Percentiles rank a stretch among this genome's conserved stretches.
Evolutionary conservation across 2,888 invertebrate species (phyloP).

Genomic region (Acanthoscelides obtectus): DNA sequence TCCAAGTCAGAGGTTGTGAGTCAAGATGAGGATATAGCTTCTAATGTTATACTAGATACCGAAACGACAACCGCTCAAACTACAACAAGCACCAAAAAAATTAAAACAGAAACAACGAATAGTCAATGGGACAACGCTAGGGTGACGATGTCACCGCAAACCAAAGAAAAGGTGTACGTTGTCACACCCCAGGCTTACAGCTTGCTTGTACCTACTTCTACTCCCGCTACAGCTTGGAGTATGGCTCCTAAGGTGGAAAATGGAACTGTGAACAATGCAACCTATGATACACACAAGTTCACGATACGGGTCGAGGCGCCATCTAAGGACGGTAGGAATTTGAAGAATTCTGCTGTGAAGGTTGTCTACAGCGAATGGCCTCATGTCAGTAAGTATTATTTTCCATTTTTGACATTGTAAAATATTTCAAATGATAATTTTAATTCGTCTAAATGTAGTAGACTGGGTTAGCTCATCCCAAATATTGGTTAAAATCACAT

Average conservation of each 20-base stretch:
- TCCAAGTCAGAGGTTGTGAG: constrained; percentile 30
- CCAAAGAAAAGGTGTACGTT: constrained; percentile 76
- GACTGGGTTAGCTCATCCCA: too few species aligned
- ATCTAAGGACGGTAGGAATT: constrained; percentile 14
- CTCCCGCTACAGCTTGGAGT: constrained; percentile 36
- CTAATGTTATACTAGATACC: constrained; percentile 32
- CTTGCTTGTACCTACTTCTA: constrained; percentile 31
- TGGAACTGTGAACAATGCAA: constrained; percentile 24
- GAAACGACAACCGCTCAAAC: constrained; percentile 20
- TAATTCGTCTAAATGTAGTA: too few species aligned
- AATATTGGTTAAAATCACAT: too few species aligned
- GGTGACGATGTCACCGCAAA: constrained; percentile 69
- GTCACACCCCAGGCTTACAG: constrained; percentile 71
- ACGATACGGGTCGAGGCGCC: constrained; percentile 32
- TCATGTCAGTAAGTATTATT: constrained; percentile 44
- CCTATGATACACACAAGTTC: constrained; percentile 29
- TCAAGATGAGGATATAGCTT: constrained; percentile 34
- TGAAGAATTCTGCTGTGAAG: constrained; percentile 31
- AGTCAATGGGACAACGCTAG: constrained; percentile 63
- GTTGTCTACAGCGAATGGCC: constrained; percentile 49
- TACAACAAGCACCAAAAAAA: constrained; percentile 6
- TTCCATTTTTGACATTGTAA: too few species aligned
- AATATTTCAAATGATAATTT: too few species aligned
- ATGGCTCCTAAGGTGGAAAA: constrained; percentile 41
- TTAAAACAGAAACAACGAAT: constrained; percentile 27